These are phyloP conservation scores for Spilogale gracilis DNA, from an alignment of 2,113 vertebrate genomes.

Conservation along the genomic window DNA sequence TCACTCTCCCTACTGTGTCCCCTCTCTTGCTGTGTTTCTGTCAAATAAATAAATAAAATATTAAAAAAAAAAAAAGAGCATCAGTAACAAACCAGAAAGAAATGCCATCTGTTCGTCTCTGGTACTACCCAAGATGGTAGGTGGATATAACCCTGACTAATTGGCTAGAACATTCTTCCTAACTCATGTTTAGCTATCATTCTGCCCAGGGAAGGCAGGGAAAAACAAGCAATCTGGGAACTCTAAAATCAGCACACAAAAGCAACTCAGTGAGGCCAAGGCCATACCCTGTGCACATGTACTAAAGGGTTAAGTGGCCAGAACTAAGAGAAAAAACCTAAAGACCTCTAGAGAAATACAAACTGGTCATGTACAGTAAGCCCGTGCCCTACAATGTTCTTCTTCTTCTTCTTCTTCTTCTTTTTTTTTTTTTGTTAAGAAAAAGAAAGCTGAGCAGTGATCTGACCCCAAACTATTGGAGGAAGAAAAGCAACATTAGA, in stretches of 20 bases:
- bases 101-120: neutral
- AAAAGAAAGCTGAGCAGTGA: conserved; percentile 53
- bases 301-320: neutral
- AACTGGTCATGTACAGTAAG: neutral
- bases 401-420: neutral
- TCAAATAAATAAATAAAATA: no score
- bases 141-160: neutral
- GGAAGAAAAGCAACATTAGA: conserved; percentile 59
- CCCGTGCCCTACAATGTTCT: neutral
- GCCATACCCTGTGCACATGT: neutral
- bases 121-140: neutral
- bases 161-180: neutral
- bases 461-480: conserved; percentile 35
- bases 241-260: neutral
- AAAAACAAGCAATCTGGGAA: neutral
- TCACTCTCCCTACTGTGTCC: no score
- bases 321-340: neutral
- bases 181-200: neutral
- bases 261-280: neutral
- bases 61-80: no score
- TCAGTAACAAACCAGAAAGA: neutral
- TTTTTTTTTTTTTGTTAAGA: neutral
- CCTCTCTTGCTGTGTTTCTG: no score
- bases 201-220: neutral
- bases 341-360: neutral